Conservation (phyloP, 2,797 vertebrate species). For the Trichosurus vulpecula region DNA sequence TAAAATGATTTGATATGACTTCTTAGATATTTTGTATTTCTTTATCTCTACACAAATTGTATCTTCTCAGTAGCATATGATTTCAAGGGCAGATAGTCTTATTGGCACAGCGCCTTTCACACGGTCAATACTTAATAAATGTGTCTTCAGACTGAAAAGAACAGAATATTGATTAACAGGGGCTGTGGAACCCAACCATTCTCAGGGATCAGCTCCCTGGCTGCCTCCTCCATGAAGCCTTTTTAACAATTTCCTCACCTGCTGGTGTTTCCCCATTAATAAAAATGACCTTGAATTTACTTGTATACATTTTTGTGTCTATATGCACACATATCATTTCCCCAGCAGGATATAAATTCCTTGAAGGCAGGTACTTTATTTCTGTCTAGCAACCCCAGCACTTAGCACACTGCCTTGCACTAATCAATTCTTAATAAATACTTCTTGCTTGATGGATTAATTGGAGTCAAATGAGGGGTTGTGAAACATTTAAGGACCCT, state of each 20-base stretch:
- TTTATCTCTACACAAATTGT: not conserved
- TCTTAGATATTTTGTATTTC: not conserved
- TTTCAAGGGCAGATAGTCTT: not conserved
- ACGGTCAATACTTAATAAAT: not conserved
- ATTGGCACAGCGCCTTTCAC: not conserved
- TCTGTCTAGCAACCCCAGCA: not conserved
- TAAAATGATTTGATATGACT: not conserved
- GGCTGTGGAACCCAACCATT: not conserved
- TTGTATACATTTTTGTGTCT: not conserved
- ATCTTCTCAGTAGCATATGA: not conserved
- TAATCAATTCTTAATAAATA: not conserved
- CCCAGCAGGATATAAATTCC: not conserved
- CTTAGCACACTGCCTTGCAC: not conserved
- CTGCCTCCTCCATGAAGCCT: not conserved
- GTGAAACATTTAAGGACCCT: not conserved
- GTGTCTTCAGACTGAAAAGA: not conserved
- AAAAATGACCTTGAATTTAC: not conserved
- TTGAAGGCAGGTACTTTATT: not conserved
- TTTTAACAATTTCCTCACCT: not conserved
- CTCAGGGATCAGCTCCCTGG: not conserved
- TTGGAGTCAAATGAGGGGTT: not conserved
- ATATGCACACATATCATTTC: not conserved
- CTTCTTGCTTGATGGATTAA: not conserved
- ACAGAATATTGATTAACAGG: not conserved
- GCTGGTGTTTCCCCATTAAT: not conserved